Evolutionary conservation across 1,140 invertebrate species (phyloP).

Genomic region (Apocrypta bakeri): DNA sequence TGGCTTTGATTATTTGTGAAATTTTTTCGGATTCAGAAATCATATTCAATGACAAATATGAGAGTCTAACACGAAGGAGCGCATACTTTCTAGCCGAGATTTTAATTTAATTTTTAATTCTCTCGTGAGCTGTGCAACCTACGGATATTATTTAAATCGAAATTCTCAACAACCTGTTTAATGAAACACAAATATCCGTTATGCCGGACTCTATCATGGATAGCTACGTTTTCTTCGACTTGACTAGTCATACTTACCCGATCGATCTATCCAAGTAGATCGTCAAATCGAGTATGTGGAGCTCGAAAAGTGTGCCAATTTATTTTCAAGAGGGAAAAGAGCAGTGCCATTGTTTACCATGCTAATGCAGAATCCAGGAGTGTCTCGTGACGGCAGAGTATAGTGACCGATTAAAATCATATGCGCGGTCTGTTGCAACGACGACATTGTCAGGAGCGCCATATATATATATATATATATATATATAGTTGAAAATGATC

Average conservation of each 20-base stretch:
- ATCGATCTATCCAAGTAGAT: neutral
- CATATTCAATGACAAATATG: too few relatives aligned
- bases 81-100: neutral
- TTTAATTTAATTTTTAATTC: neutral
- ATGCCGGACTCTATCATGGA: neutral
- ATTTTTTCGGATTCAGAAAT: too few relatives aligned
- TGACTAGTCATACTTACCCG: too few relatives aligned
- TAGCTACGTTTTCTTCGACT: neutral
- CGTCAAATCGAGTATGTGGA: too few relatives aligned
- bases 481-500: slow-evolving; percentile 15
- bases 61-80: too few relatives aligned
- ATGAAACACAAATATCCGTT: neutral
- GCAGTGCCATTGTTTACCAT: neutral
- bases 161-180: neutral
- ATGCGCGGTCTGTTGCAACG: neutral
- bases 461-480: too few relatives aligned
- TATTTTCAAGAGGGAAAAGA: neutral
- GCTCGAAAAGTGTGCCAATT: too few relatives aligned
- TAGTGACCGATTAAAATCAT: neutral
- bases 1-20: too few relatives aligned
- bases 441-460: neutral
- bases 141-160: neutral
- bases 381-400: neutral
- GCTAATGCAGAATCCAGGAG: neutral
- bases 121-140: neutral